Conservation (phyloP, 2,797 vertebrate genomes). For the Sebastes miniatus region DNA sequence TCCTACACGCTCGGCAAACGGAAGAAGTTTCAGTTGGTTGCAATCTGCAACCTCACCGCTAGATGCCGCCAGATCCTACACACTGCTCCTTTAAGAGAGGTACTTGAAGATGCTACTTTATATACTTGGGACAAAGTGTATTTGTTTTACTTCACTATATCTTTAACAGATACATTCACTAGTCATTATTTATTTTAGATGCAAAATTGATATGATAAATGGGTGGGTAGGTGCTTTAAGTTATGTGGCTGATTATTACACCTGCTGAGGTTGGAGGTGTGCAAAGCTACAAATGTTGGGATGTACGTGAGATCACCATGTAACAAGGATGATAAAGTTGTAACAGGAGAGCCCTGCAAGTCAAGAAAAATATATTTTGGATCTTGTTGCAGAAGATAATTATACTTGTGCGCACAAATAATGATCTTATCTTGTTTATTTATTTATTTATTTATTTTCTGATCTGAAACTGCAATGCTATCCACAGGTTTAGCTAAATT, state of each 20-base stretch:
- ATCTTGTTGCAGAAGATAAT: neutral
- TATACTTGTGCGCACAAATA: neutral
- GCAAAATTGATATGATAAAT: neutral
- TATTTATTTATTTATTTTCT: neutral
- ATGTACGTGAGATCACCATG: neutral
- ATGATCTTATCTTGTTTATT: too few species aligned
- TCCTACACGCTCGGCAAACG: too few species aligned
- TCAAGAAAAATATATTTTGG: neutral
- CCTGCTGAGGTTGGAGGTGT: neutral
- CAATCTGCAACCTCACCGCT: too few species aligned
- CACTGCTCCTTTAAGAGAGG: too few species aligned
- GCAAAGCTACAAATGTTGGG: neutral
- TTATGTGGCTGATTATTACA: neutral
- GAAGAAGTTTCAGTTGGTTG: too few species aligned
- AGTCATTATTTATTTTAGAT: neutral
- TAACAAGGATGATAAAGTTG: neutral
- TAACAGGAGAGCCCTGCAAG: neutral
- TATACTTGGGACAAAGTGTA: neutral
- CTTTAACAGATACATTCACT: neutral
- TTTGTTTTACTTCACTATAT: neutral
- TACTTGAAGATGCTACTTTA: neutral
- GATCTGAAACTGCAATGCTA: neutral
- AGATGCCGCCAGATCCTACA: too few species aligned
- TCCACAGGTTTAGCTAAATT: neutral
- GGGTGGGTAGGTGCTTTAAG: neutral